Evolutionary conservation across 2,113 vertebrate genomes (phyloP).

Genomic region (Mobula hypostoma): DNA sequence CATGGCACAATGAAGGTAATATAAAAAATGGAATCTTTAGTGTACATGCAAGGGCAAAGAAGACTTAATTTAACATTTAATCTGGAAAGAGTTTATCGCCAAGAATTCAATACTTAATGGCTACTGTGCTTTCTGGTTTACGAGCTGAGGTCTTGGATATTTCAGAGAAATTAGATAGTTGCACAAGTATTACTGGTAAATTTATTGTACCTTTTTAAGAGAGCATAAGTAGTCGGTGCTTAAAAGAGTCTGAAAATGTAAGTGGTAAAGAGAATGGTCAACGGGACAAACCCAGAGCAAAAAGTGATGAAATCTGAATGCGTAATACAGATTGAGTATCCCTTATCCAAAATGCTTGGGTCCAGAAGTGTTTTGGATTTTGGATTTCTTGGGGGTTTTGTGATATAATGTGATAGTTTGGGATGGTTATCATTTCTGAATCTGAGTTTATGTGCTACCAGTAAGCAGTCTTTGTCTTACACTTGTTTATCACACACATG

Average conservation of each 20-base stretch:
- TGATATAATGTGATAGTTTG: no score
- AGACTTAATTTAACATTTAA: not conserved
- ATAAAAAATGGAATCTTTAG: not conserved
- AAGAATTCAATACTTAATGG: not conserved
- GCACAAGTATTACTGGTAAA: not conserved
- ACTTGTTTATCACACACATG: no score
- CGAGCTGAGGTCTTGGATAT: not conserved
- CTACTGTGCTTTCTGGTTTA: not conserved
- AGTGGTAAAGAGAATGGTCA: not conserved
- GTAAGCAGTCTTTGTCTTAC: no score
- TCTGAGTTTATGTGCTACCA: no score
- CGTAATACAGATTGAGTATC: not conserved
- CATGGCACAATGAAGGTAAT: no score
- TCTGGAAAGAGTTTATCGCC: not conserved
- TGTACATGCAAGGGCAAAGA: not conserved
- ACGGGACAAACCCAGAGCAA: not conserved
- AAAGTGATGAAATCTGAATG: not conserved
- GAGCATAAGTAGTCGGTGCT: not conserved
- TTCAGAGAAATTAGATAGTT: not conserved
- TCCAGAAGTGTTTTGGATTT: no score
- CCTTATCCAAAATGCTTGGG: no score
- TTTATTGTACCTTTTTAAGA: not conserved
- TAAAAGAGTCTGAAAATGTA: not conserved
- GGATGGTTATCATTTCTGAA: no score
- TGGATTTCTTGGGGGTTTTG: no score